These are phyloP conservation scores for Micrasema longulum DNA, from an alignment of 1,140 invertebrate species.

Conservation along the genomic window DNA sequence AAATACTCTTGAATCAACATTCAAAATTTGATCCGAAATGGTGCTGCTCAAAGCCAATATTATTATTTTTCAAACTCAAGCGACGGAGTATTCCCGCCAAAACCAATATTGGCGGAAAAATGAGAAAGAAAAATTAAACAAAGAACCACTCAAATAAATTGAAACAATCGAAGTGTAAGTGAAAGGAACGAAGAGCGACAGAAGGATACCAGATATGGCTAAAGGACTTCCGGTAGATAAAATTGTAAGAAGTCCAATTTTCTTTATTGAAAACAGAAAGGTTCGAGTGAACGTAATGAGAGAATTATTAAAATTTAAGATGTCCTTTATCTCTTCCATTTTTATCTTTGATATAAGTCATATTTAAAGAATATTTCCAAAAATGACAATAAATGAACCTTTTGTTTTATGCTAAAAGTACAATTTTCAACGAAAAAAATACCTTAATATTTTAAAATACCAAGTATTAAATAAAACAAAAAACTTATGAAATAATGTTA, in stretches of 20 bases:
- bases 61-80: too few species aligned
- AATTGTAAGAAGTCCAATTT: conserved; percentile 7
- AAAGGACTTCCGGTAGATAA: background rate
- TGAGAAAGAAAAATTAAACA: conserved; percentile 9
- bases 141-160: conserved; percentile 18
- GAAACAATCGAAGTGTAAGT: conserved; percentile 15
- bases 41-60: too few species aligned
- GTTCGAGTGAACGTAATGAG: conserved; percentile 6
- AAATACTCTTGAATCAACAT: too few species aligned
- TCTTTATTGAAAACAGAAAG: conserved; percentile 12
- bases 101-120: too few species aligned
- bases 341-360: background rate
- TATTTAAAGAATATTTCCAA: background rate
- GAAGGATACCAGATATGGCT: background rate
- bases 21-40: too few species aligned
- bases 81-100: background rate
- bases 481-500: too few species aligned
- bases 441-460: too few species aligned
- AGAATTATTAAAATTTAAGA: conserved; percentile 17
- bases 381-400: conserved; percentile 1
- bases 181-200: background rate
- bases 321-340: background rate
- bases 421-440: too few species aligned
- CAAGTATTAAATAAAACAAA: too few species aligned
- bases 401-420: too few species aligned